These are phyloP conservation scores for Chouioia cunea DNA, from an alignment of 2,888 invertebrate species.

Conservation along the genomic window DNA sequence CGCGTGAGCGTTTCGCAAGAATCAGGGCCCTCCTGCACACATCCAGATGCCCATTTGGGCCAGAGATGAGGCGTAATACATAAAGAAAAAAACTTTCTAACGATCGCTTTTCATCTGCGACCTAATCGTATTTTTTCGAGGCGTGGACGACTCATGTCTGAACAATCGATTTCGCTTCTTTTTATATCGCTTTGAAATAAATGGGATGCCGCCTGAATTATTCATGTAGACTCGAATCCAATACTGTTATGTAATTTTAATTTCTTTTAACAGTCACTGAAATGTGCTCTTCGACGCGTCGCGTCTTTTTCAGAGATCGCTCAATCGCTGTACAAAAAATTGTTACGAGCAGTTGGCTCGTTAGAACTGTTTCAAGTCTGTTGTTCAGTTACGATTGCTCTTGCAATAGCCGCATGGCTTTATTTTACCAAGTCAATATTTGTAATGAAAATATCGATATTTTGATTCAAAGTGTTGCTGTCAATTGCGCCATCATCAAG, in stretches of 20 bases:
- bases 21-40: slow-evolving; percentile 12
- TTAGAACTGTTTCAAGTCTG: too few species aligned
- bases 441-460: too few species aligned
- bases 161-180: slow-evolving; percentile 26
- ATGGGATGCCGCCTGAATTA: slow-evolving; percentile 13
- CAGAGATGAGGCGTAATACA: neutral
- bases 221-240: slow-evolving; percentile 5
- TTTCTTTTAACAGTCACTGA: slow-evolving; percentile 26
- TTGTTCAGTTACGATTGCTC: too few species aligned
- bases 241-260: slow-evolving; percentile 29
- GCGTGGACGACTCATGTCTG: neutral
- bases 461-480: too few species aligned
- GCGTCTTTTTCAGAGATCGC: too few species aligned
- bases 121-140: slow-evolving; percentile 17
- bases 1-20: slow-evolving; percentile 23
- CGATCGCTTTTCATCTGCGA: slow-evolving; percentile 24
- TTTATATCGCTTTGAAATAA: neutral
- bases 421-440: too few species aligned
- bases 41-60: neutral
- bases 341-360: too few species aligned
- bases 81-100: slow-evolving; percentile 25
- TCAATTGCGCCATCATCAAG: too few species aligned
- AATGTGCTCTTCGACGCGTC: neutral
- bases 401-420: too few species aligned
- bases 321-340: too few species aligned